Evolutionary conservation across 2,113 vertebrate genomes (phyloP).

Genomic region (Pelusios castaneus): DNA sequence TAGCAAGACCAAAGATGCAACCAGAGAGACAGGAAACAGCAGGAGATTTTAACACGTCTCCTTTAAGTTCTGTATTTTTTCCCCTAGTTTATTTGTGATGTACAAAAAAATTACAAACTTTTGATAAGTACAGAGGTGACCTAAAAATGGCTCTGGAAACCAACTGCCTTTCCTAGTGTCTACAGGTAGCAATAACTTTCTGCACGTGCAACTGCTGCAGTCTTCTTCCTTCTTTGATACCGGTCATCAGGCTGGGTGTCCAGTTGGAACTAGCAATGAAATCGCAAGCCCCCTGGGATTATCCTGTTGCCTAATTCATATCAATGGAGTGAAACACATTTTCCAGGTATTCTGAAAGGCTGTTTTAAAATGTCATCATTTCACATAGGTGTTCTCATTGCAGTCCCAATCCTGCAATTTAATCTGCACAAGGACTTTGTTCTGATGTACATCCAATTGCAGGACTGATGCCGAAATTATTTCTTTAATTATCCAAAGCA

Average conservation of each 20-base stretch:
- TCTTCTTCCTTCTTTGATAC: not conserved
- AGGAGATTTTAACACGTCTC: not conserved
- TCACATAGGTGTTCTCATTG: not conserved
- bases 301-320: slow-evolving; percentile 43
- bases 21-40: not conserved
- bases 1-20: not conserved
- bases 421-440: not conserved
- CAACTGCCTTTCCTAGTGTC: not conserved
- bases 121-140: not conserved
- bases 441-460: rapidly evolving
- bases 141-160: slow-evolving; percentile 33
- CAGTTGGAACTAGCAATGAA: slow-evolving; percentile 34
- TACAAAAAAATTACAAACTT: not conserved
- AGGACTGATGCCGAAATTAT: not conserved
- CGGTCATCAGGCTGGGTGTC: slow-evolving; percentile 60
- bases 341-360: slow-evolving; percentile 16
- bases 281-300: slow-evolving; percentile 43
- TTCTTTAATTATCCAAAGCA: not conserved
- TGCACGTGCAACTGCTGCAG: not conserved
- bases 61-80: not conserved
- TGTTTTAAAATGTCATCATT: slow-evolving; percentile 13
- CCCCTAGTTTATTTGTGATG: not conserved
- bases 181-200: slow-evolving; percentile 23
- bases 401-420: not conserved
- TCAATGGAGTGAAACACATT: slow-evolving; percentile 24